Conservation (phyloP, 2,113 vertebrate species). For the Podocnemis expansa region DNA sequence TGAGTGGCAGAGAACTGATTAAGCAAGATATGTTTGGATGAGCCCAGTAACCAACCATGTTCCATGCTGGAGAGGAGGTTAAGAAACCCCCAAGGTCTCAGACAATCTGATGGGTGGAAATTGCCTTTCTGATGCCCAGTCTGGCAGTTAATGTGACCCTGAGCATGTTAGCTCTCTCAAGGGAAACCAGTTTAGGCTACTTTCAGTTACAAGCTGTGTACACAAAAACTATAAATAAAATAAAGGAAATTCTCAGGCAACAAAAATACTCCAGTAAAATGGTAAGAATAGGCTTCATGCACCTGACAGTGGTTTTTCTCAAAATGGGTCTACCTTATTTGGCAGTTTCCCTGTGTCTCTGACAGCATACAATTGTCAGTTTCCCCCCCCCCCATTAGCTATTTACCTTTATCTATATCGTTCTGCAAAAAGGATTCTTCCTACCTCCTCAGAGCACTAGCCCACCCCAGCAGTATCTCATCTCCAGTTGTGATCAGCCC, state of each 20-base stretch:
- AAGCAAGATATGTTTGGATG: background rate
- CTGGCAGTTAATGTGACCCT: background rate
- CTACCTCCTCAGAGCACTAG: background rate
- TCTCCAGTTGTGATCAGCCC: too few species aligned
- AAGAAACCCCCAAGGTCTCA: background rate
- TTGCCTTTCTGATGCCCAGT: background rate
- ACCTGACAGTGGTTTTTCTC: background rate
- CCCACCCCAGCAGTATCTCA: background rate
- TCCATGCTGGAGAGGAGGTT: background rate
- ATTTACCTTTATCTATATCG: background rate
- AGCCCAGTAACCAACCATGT: background rate
- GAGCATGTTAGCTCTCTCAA: background rate
- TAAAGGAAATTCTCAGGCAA: background rate
- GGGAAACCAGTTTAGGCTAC: background rate
- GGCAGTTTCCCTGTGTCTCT: background rate
- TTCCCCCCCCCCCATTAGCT: background rate
- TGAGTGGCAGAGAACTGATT: background rate
- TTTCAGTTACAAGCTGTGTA: background rate
- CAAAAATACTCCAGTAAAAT: background rate
- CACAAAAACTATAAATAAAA: background rate
- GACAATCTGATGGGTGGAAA: background rate
- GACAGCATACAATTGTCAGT: background rate
- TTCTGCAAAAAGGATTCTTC: background rate
- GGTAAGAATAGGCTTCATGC: background rate
- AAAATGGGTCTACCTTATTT: background rate